phyloP scores from a whole-genome alignment of 2,888 invertebrate genomes.

The Timandra comae region DNA sequence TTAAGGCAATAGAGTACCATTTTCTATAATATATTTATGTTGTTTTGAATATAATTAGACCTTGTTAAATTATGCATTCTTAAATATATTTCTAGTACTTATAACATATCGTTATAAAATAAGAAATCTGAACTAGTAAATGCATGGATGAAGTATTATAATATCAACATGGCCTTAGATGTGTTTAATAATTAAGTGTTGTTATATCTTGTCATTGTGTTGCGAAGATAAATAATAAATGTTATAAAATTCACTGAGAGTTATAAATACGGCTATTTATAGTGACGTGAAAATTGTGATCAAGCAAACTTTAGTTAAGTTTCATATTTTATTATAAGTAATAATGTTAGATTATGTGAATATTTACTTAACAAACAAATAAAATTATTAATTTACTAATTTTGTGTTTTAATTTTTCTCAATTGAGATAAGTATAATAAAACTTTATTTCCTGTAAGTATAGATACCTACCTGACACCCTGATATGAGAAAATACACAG shows the following conservation, averaged over 20 bases:
- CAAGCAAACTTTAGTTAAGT: conserved; percentile 65
- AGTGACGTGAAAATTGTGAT: conserved; percentile 66
- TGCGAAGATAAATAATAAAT: conserved; percentile 46
- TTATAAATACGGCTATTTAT: conserved; percentile 26
- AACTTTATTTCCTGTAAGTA: too few species aligned
- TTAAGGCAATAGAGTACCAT: too few species aligned
- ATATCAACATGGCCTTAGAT: conserved; percentile 57
- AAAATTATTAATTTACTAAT: conserved; percentile 75
- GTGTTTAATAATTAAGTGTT: conserved; percentile 49
- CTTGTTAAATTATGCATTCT: too few species aligned
- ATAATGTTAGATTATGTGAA: conserved; percentile 66
- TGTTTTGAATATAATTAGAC: too few species aligned
- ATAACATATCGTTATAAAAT: conserved; percentile 3
- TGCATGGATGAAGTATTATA: background rate
- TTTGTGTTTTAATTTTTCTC: conserved; percentile 30
- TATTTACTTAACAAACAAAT: conserved; percentile 70
- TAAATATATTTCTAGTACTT: too few species aligned
- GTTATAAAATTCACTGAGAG: conserved; percentile 29
- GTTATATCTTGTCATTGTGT: conserved; percentile 39
- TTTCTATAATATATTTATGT: too few species aligned
- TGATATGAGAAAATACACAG: too few species aligned
- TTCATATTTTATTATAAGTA: conserved; percentile 70
- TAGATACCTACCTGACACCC: too few species aligned
- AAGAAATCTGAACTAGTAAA: background rate
- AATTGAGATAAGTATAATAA: too few species aligned